These are phyloP conservation scores for Limosa lapponica DNA, from an alignment of 2,797 vertebrate genomes.

Conservation along the genomic window DNA sequence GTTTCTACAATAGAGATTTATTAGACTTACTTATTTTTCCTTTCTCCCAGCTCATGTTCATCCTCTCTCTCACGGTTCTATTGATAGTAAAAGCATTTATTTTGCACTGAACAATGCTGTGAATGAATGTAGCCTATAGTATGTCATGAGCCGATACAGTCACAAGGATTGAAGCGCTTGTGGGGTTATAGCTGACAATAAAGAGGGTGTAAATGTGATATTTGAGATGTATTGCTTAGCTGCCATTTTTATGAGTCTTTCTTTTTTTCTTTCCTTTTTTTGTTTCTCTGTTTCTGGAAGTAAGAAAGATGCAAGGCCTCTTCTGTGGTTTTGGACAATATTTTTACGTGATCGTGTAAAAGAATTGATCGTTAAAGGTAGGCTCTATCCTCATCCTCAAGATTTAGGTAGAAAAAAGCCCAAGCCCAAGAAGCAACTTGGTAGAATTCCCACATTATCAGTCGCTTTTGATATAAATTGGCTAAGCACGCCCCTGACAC, in stretches of 20 bases:
- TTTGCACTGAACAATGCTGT: background rate
- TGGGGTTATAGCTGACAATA: background rate
- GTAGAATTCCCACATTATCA: background rate
- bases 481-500: background rate
- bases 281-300: background rate
- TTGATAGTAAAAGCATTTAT: background rate
- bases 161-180: background rate
- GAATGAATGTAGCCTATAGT: rapidly evolving
- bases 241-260: background rate
- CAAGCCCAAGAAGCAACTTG: background rate
- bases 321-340: background rate
- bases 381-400: background rate
- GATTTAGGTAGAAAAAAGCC: background rate
- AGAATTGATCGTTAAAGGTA: background rate
- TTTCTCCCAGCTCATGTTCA: background rate
- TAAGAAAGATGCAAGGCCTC: background rate
- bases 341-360: background rate
- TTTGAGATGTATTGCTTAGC: background rate
- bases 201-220: background rate
- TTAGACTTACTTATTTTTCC: background rate
- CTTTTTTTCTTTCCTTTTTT: background rate
- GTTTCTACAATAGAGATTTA: background rate
- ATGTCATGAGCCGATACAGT: background rate
- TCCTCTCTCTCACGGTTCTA: background rate
- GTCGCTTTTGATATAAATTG: background rate